phyloP scores from a whole-genome alignment of 2,888 invertebrate genomes.

The Spodoptera littoralis region DNA sequence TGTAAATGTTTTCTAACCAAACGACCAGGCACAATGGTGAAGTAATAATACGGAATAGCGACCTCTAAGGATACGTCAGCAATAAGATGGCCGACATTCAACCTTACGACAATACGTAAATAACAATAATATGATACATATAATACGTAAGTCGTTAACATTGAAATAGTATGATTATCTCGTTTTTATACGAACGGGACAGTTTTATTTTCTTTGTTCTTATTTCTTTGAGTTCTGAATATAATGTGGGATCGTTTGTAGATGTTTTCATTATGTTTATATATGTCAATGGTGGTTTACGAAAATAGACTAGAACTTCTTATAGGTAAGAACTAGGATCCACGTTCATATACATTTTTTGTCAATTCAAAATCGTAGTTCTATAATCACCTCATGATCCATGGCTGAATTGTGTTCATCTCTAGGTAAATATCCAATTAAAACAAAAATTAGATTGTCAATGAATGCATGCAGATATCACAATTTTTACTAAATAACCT shows the following conservation, averaged over 20 bases:
- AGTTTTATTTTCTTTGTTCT: constrained; percentile 10
- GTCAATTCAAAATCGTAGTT: no score
- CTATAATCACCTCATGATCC: no score
- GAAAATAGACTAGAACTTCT: no score
- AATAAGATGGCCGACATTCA: constrained; percentile 34
- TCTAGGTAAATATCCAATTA: no score
- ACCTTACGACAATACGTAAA: constrained; percentile 31
- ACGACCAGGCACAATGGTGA: constrained; percentile 33
- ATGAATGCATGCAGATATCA: no score
- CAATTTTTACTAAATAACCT: no score
- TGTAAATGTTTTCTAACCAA: constrained; percentile 51
- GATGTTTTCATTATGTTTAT: constrained; percentile 1
- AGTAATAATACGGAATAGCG: constrained; percentile 36
- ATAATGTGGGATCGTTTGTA: neutral
- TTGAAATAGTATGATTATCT: constrained; percentile 43
- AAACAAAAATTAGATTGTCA: no score
- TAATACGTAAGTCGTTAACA: constrained; percentile 20
- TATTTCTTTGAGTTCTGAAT: constrained; percentile 3
- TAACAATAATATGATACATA: constrained; percentile 37
- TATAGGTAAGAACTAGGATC: no score
- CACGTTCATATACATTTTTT: no score
- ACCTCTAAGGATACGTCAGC: constrained; percentile 41
- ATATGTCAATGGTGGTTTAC: neutral
- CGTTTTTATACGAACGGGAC: constrained; percentile 16
- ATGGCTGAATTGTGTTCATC: no score